Evolutionary conservation across 2,113 vertebrate species (phyloP).

Genomic region (Crotalus helleri): DNA sequence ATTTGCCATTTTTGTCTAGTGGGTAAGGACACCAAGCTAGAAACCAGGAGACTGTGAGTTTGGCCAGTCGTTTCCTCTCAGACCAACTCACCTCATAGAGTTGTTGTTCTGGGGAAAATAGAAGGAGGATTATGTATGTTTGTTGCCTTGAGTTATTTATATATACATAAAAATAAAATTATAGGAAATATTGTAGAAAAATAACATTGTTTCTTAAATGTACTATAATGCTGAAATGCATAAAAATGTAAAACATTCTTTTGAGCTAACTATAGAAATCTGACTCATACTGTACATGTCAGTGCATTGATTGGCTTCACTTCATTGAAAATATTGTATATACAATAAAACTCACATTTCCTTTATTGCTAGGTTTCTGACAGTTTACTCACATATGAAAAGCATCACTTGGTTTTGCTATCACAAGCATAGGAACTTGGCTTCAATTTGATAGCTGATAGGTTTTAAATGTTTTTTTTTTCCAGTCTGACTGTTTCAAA

Average conservation of each 20-base stretch:
- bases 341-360: not conserved
- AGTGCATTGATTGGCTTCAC: not conserved
- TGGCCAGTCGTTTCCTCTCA: not conserved
- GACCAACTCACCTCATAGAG: not conserved
- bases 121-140: not conserved
- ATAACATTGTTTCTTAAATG: not conserved
- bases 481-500: not conserved
- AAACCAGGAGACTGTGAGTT: not conserved
- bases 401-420: not conserved
- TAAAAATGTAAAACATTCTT: not conserved
- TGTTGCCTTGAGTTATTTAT: not conserved
- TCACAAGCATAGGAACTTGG: not conserved
- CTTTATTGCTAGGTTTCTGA: not conserved
- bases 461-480: not conserved
- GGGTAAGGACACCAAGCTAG: not conserved
- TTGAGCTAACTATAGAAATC: not conserved
- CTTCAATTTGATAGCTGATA: not conserved
- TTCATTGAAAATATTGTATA: not conserved
- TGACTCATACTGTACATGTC: not conserved
- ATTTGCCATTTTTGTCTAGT: not conserved
- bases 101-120: not conserved
- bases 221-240: not conserved
- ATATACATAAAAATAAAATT: not conserved
- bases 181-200: not conserved
- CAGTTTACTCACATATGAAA: not conserved